Conservation (phyloP, 1,140 invertebrate species). For the Centruroides vittatus region DNA sequence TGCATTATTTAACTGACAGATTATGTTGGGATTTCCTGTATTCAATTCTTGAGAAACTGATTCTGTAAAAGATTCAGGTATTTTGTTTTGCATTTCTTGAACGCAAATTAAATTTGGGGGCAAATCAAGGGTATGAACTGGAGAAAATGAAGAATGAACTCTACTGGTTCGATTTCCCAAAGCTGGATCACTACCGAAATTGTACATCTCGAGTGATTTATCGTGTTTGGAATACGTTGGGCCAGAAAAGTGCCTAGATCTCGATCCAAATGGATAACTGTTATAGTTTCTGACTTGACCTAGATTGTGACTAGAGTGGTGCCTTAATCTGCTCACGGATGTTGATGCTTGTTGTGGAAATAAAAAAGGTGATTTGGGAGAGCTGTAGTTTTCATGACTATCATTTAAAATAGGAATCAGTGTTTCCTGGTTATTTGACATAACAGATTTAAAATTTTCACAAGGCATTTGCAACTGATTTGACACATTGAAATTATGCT, state of each 20-base stretch:
- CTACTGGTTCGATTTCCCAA: not conserved
- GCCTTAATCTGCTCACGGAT: constrained; percentile 33
- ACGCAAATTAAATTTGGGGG: too few species aligned
- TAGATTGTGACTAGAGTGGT: constrained; percentile 27
- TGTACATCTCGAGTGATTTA: constrained; percentile 12
- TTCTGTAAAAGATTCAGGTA: too few species aligned
- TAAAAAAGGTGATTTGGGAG: constrained; percentile 61
- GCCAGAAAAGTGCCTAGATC: constrained; percentile 20
- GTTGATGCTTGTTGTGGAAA: constrained; percentile 62
- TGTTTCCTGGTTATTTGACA: constrained; percentile 6
- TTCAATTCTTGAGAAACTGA: too few species aligned
- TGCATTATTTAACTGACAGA: too few species aligned
- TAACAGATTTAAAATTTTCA: constrained; percentile 6
- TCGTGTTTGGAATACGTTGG: constrained; percentile 15
- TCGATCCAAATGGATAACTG: constrained; percentile 1
- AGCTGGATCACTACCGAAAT: constrained; percentile 3
- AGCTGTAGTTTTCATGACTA: constrained; percentile 22
- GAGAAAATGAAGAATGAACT: not conserved
- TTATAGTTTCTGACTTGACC: constrained; percentile 3
- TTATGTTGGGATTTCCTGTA: too few species aligned
- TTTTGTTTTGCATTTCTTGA: too few species aligned
- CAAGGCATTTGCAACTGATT: constrained; percentile 34
- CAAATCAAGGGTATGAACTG: not conserved
- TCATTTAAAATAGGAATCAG: constrained; percentile 7
- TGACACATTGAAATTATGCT: constrained; percentile 15